A percentile compares a stretch with the other conserved stretches of the same genome.
phyloP scores from a whole-genome alignment of 2,113 vertebrate genomes.

The Nyctereutes procyonoides region DNA sequence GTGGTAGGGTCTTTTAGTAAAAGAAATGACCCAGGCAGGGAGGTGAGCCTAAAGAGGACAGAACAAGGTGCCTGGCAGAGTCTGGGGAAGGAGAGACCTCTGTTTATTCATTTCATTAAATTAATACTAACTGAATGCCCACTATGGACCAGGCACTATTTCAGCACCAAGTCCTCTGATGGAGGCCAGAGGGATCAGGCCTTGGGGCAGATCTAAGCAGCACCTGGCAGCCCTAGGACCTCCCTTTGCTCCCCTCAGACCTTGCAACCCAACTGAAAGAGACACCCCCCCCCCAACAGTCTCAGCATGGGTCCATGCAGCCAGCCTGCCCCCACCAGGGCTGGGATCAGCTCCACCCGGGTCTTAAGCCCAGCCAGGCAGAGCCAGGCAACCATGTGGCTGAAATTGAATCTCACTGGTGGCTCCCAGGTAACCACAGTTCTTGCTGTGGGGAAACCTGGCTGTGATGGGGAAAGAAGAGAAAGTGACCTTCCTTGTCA shows the following conservation, averaged over 20 bases:
- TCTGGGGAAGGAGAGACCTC: background rate
- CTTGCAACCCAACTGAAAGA: background rate
- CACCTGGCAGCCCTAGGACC: background rate
- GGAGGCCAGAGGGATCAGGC: background rate
- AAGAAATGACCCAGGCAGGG: background rate
- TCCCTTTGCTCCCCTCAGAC: background rate
- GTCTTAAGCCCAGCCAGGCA: background rate
- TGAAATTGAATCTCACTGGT: conserved; percentile 17
- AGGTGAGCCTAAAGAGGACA: background rate
- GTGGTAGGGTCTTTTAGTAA: background rate
- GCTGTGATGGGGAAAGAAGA: background rate
- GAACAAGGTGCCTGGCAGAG: background rate
- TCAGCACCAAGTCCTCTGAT: background rate
- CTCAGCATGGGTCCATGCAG: accelerated
- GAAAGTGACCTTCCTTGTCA: conserved; percentile 27
- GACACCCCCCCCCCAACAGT: background rate
- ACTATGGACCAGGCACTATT: background rate
- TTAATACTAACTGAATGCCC: background rate
- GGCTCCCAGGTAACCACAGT: background rate
- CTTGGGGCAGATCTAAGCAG: background rate
- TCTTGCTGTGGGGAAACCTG: background rate
- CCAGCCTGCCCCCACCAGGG: no score
- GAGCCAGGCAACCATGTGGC: background rate
- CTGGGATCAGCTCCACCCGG: background rate
- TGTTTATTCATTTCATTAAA: background rate